These are phyloP conservation scores for Lutjanus erythropterus DNA, from an alignment of 2,113 vertebrate genomes.

Conservation along the genomic window DNA sequence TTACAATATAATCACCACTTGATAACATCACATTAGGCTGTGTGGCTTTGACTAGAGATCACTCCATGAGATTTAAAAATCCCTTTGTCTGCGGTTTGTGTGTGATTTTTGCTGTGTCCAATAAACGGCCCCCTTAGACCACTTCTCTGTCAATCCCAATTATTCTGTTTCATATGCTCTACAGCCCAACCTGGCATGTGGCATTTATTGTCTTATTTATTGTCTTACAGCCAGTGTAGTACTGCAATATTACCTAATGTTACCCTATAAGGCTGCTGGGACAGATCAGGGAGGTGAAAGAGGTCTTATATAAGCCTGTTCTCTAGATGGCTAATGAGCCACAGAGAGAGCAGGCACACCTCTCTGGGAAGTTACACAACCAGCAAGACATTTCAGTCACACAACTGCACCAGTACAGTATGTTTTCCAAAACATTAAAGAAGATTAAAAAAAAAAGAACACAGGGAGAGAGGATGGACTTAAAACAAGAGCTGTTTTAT, in stretches of 20 bases:
- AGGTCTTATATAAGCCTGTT: constrained; percentile 52
- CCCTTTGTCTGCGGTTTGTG: neutral
- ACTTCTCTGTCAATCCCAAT: neutral
- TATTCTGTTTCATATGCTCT: constrained; percentile 16
- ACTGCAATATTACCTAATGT: constrained; percentile 39
- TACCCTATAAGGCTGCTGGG: constrained; percentile 42
- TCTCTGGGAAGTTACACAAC: constrained; percentile 64
- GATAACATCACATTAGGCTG: constrained; percentile 5
- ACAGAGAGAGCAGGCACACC: constrained; percentile 53
- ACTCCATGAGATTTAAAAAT: neutral
- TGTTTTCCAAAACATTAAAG: constrained; percentile 30
- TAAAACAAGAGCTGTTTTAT: neutral
- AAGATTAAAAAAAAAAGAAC: neutral
- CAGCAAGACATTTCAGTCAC: constrained; percentile 32
- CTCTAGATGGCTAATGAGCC: constrained; percentile 67
- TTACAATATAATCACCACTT: constrained; percentile 1
- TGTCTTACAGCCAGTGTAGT: neutral
- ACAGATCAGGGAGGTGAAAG: constrained; percentile 37
- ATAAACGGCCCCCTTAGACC: constrained; percentile 3
- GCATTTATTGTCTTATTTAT: constrained; percentile 33
- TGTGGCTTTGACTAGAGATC: neutral
- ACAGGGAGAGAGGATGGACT: neutral
- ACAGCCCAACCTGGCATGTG: neutral
- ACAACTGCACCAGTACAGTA: constrained; percentile 11
- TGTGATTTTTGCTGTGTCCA: constrained; percentile 3